Percentiles rank a stretch among this genome's conserved stretches.
Conservation (phyloP, 2,888 invertebrate species). For the Eugnorisma glareosa region DNA sequence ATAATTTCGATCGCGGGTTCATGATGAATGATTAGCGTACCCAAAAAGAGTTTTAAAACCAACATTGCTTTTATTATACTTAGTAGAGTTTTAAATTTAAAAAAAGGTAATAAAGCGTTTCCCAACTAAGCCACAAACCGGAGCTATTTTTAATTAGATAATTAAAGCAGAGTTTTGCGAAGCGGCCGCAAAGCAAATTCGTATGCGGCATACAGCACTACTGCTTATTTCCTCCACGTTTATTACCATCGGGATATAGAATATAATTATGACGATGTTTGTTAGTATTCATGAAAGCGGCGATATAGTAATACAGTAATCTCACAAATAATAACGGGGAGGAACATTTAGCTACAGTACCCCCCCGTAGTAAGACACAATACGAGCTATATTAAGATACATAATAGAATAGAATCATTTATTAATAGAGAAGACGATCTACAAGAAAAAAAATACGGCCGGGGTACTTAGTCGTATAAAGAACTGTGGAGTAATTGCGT, state of each 20-base stretch:
- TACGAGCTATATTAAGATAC: too few relatives aligned
- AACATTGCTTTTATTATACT: neutral
- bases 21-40: neutral
- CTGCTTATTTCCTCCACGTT: slow-evolving; percentile 33
- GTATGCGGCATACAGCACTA: slow-evolving; percentile 58
- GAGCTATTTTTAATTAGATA: slow-evolving; percentile 29
- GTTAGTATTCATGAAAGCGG: slow-evolving; percentile 32
- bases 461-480: neutral
- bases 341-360: neutral
- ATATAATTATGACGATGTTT: slow-evolving; percentile 29
- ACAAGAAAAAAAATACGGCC: neutral
- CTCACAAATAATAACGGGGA: neutral
- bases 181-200: slow-evolving; percentile 48
- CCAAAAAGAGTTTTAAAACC: neutral
- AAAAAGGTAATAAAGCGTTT: slow-evolving; percentile 12
- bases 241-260: slow-evolving; percentile 22
- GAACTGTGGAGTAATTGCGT: neutral
- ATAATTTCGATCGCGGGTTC: neutral
- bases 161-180: slow-evolving; percentile 42
- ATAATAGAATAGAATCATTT: too few relatives aligned
- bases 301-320: neutral
- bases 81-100: neutral
- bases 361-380: neutral
- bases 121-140: slow-evolving; percentile 3
- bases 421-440: neutral